phyloP scores from a whole-genome alignment of 2,113 vertebrate genomes.

The Myocastor coypus region DNA sequence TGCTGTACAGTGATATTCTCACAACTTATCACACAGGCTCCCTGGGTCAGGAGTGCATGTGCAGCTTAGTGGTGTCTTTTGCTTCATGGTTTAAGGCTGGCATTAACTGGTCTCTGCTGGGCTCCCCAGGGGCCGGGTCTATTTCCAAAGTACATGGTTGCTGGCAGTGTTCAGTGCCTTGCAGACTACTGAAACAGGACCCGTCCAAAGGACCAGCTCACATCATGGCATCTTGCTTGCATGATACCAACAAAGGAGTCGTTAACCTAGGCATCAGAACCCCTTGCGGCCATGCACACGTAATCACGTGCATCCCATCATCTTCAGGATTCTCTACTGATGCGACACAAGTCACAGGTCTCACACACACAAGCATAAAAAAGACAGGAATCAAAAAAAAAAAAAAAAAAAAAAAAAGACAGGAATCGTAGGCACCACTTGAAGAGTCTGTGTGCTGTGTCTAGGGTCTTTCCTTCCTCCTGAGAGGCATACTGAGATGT shows the following conservation, averaged over 20 bases:
- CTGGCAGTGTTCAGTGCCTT: background rate
- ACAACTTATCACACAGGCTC: background rate
- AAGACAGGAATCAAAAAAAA: background rate
- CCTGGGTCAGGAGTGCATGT: background rate
- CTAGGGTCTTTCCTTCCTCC: background rate
- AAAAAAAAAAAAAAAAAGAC: background rate
- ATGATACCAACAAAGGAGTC: background rate
- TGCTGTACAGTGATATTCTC: background rate
- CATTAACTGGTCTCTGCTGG: background rate
- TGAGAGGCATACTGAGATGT: constrained; percentile 37
- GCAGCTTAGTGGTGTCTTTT: background rate
- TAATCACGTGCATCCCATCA: background rate
- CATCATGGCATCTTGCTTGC: background rate
- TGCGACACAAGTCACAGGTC: background rate
- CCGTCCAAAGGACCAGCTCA: background rate
- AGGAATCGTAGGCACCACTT: background rate
- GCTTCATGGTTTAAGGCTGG: constrained; percentile 5
- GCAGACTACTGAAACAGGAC: background rate
- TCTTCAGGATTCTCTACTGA: background rate
- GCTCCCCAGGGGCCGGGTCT: background rate
- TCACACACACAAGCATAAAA: background rate
- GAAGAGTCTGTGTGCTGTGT: background rate
- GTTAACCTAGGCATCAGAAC: background rate
- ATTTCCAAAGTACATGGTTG: background rate
- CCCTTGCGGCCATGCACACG: background rate